These are phyloP conservation scores for Bothrops jararaca DNA, from an alignment of 2,113 vertebrate genomes.

Conservation along the genomic window DNA sequence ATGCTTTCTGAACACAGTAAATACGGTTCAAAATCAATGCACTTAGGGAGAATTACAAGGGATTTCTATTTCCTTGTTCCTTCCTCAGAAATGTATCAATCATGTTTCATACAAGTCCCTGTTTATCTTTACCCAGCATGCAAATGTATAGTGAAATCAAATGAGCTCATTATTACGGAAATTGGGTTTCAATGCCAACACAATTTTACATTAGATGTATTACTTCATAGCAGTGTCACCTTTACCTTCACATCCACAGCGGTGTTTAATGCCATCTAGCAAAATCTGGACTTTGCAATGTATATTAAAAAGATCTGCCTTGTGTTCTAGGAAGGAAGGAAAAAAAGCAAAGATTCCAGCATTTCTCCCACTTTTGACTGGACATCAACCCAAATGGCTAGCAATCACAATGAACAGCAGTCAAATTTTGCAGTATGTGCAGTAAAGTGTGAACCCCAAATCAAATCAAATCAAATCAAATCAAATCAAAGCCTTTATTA, in stretches of 20 bases:
- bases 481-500: background rate
- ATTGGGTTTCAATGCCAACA: background rate
- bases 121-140: background rate
- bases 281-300: slow-evolving; percentile 47
- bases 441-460: background rate
- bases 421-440: background rate
- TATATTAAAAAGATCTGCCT: slow-evolving; percentile 47
- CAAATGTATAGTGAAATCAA: background rate
- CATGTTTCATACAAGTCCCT: too few species aligned
- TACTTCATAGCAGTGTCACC: background rate
- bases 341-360: background rate
- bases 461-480: background rate
- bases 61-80: background rate
- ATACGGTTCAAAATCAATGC: background rate
- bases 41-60: background rate
- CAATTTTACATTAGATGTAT: background rate
- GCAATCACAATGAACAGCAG: background rate
- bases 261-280: slow-evolving; percentile 32
- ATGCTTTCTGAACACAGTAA: background rate
- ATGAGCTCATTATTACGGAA: background rate
- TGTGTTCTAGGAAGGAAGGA: slow-evolving; percentile 32
- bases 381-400: background rate
- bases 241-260: slow-evolving; percentile 51
- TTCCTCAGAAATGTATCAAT: background rate
- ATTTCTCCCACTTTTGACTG: background rate